Evolutionary conservation across 2,797 vertebrate species (phyloP).

Genomic region (Coracias cyanogaster): DNA sequence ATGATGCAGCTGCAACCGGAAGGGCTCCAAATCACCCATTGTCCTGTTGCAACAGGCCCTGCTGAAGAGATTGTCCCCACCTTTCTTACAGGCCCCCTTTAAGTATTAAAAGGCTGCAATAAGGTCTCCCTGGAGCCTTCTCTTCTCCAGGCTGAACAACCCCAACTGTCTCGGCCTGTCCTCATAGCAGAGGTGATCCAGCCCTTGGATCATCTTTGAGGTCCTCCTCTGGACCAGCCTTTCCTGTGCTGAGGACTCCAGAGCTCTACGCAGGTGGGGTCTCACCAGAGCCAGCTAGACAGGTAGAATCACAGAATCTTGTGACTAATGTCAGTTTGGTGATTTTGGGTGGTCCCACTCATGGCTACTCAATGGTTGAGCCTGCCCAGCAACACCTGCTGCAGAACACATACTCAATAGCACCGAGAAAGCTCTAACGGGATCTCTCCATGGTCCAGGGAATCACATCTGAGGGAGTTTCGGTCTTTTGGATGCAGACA

Average conservation of each 20-base stretch:
- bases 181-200: background rate
- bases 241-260: background rate
- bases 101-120: background rate
- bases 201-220: too few species aligned
- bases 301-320: background rate
- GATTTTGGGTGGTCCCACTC: background rate
- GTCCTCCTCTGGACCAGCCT: too few species aligned
- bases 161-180: too few species aligned
- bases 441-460: background rate
- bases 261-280: background rate
- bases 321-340: background rate
- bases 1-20: background rate
- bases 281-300: background rate
- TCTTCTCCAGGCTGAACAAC: background rate
- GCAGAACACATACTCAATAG: background rate
- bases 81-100: background rate
- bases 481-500: background rate
- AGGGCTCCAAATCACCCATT: background rate
- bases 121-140: background rate
- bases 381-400: background rate
- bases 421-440: fast-evolving
- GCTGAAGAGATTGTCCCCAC: background rate
- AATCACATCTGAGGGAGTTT: background rate
- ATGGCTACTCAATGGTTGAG: background rate
- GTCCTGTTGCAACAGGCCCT: background rate